phyloP scores from a whole-genome alignment of 1,140 invertebrate genomes.

The Drosophila paulistorum region DNA sequence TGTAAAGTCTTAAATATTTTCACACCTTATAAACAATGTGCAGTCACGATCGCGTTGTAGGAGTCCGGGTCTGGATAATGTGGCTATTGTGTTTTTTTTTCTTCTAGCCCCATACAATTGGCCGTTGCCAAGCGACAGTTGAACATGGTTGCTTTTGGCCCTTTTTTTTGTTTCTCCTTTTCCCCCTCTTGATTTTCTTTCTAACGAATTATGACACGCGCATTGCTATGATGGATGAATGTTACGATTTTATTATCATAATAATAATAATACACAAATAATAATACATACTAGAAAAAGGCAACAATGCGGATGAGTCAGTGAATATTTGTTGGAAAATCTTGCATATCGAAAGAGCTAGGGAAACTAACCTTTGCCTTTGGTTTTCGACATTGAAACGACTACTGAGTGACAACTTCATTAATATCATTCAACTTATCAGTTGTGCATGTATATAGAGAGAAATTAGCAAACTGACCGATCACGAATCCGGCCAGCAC shows the following conservation, averaged over 20 bases:
- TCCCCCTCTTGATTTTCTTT: constrained; percentile 48
- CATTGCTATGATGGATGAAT: constrained; percentile 71
- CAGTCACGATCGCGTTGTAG: constrained; percentile 70
- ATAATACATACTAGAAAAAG: constrained; percentile 4
- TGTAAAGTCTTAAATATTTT: constrained; percentile 82
- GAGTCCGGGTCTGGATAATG: constrained; percentile 52
- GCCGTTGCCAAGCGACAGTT: constrained; percentile 62
- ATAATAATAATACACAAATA: constrained; percentile 6
- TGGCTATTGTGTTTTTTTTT: constrained; percentile 56
- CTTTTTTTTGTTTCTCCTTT: constrained; percentile 15
- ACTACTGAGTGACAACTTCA: constrained; percentile 69
- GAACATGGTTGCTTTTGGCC: constrained; percentile 46
- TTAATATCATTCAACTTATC: constrained; percentile 60
- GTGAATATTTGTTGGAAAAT: constrained; percentile 25
- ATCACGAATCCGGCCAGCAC: constrained; percentile 36
- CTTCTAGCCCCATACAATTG: no score
- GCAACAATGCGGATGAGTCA: constrained; percentile 62
- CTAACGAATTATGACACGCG: constrained; percentile 79
- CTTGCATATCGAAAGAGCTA: constrained; percentile 16
- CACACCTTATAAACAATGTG: constrained; percentile 83
- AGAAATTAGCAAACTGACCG: constrained; percentile 46
- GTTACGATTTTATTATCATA: constrained; percentile 54
- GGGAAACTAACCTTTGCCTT: constrained; percentile 56
- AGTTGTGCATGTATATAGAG: constrained; percentile 43
- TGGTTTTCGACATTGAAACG: constrained; percentile 58